These are phyloP conservation scores for Campylomormyrus numenius DNA, from an alignment of 2,113 vertebrate genomes.

Conservation along the genomic window DNA sequence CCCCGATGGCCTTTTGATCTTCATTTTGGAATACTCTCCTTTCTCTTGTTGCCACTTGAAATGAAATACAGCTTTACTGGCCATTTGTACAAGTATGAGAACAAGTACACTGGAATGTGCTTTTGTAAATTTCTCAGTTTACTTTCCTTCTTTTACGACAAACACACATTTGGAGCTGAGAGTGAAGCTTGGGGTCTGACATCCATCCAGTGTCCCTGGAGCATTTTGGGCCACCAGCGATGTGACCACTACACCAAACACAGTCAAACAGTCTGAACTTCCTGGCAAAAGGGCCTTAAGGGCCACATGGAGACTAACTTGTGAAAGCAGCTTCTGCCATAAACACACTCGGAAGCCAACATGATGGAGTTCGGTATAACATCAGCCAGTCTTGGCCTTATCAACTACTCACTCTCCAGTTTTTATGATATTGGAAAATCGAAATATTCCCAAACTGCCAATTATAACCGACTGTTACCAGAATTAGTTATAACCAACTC, in stretches of 20 bases:
- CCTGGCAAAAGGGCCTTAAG: too few species aligned
- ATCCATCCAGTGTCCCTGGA: not conserved
- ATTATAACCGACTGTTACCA: too few species aligned
- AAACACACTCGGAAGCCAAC: too few species aligned
- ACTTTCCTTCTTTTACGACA: not conserved
- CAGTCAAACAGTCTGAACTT: not conserved
- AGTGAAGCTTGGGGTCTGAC: not conserved
- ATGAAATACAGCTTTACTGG: not conserved
- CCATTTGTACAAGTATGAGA: not conserved
- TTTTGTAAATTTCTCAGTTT: not conserved
- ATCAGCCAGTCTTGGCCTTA: too few species aligned
- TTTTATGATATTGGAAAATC: too few species aligned
- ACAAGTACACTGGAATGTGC: not conserved
- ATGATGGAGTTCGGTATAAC: too few species aligned
- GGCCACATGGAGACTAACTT: too few species aligned
- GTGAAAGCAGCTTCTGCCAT: too few species aligned
- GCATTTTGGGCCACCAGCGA: not conserved
- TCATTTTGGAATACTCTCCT: not conserved
- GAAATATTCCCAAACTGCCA: too few species aligned
- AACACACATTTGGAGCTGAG: not conserved
- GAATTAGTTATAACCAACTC: too few species aligned
- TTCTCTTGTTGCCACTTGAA: not conserved
- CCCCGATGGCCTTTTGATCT: not conserved
- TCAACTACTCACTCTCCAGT: too few species aligned
- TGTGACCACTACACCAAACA: not conserved